These are phyloP conservation scores for Osmoderma eremita DNA, from an alignment of 2,888 invertebrate species.

Conservation along the genomic window DNA sequence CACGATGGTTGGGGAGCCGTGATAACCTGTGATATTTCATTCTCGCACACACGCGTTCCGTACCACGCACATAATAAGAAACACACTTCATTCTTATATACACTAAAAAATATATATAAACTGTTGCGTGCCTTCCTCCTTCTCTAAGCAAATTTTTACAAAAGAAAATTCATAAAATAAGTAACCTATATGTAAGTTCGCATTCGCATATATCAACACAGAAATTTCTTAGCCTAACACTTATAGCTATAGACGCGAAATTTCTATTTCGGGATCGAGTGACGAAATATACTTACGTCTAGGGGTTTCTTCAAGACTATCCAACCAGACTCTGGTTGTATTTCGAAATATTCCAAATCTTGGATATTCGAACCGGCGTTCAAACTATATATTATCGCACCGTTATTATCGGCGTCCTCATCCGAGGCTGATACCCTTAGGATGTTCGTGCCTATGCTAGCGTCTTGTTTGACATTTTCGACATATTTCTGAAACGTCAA, in stretches of 20 bases:
- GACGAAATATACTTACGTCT: constrained; percentile 84
- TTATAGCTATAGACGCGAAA: constrained; percentile 38
- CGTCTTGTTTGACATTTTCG: constrained; percentile 96
- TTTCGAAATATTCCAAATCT: constrained; percentile 94
- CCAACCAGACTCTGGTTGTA: constrained; percentile 97
- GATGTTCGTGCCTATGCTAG: constrained; percentile 94
- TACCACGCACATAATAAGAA: too few relatives aligned
- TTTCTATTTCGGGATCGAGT: constrained; percentile 37
- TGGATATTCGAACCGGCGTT: constrained; percentile 89
- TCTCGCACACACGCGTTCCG: not conserved
- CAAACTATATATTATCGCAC: constrained; percentile 91
- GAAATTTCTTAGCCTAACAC: constrained; percentile 44
- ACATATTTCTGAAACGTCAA: constrained; percentile 86
- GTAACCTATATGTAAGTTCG: constrained; percentile 3
- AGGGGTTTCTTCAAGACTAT: constrained; percentile 94
- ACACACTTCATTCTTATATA: not conserved
- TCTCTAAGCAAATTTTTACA: constrained; percentile 35
- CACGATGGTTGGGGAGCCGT: not conserved
- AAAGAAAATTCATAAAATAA: not conserved
- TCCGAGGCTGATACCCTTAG: constrained; percentile 94
- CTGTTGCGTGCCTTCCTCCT: constrained; percentile 45
- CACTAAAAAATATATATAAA: constrained; percentile 1
- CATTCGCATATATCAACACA: constrained; percentile 4
- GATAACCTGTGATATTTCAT: constrained; percentile 36
- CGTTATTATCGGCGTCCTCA: constrained; percentile 97